Evolutionary conservation across 2,888 invertebrate genomes (phyloP).

Genomic region (Drosophila sordidula): DNA sequence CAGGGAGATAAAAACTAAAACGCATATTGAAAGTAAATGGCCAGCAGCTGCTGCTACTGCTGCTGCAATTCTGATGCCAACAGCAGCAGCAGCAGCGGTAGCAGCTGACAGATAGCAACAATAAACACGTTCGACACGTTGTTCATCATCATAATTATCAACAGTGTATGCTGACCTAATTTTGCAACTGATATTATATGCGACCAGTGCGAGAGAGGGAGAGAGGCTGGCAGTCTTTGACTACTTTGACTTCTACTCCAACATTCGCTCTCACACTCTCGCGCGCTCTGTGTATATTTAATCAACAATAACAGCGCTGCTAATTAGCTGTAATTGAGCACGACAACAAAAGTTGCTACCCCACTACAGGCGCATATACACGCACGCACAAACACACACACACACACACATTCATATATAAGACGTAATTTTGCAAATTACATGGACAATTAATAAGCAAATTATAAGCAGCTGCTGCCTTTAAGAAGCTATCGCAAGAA

Average conservation of each 20-base stretch:
- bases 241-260: conserved; percentile 12
- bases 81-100: conserved; percentile 14
- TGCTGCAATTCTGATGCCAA: conserved; percentile 26
- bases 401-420: conserved; percentile 16
- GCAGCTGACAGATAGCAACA: conserved; percentile 23
- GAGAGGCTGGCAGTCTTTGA: conserved; percentile 10
- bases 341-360: conserved; percentile 42
- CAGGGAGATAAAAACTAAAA: conserved; percentile 28
- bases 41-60: conserved; percentile 68
- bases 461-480: conserved; percentile 58
- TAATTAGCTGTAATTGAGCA: conserved; percentile 76
- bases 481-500: conserved; percentile 27
- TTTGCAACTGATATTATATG: conserved; percentile 73
- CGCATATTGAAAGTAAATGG: conserved; percentile 74
- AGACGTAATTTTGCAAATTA: conserved; percentile 62
- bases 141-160: conserved; percentile 63
- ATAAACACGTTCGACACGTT: conserved; percentile 77
- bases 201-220: neutral
- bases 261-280: conserved; percentile 17
- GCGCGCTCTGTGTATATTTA: conserved; percentile 45
- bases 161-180: conserved; percentile 66
- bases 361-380: conserved; percentile 3
- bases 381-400: conserved; percentile 1
- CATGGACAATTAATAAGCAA: conserved; percentile 64
- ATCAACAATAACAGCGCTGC: conserved; percentile 66